These are phyloP conservation scores for Tyria jacobaeae DNA, from an alignment of 2,888 invertebrate genomes.

Conservation along the genomic window DNA sequence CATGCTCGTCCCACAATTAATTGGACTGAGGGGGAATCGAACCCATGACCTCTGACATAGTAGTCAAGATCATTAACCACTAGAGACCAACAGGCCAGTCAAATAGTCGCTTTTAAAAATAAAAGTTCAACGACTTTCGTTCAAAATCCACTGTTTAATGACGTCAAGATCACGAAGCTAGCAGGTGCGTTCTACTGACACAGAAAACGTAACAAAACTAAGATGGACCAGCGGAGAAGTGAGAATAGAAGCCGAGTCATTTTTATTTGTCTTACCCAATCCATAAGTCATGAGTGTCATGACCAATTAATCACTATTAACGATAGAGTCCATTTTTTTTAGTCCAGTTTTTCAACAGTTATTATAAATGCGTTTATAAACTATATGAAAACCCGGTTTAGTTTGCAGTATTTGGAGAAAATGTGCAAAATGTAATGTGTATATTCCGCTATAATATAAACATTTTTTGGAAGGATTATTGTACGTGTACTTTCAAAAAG, in stretches of 20 bases:
- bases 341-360: slow-evolving; percentile 28
- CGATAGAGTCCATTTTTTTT: slow-evolving; percentile 32
- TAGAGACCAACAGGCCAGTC: neutral
- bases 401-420: no score
- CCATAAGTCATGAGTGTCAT: slow-evolving; percentile 53
- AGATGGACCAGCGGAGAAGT: slow-evolving; percentile 45
- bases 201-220: slow-evolving; percentile 54
- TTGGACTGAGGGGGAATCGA: no score
- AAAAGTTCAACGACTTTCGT: slow-evolving; percentile 29
- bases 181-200: slow-evolving; percentile 65
- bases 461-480: slow-evolving; percentile 17
- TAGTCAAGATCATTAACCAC: no score
- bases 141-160: slow-evolving; percentile 31
- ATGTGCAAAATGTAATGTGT: no score
- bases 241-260: slow-evolving; percentile 51
- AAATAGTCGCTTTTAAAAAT: neutral
- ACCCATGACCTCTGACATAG: no score
- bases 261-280: slow-evolving; percentile 57
- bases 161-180: slow-evolving; percentile 47
- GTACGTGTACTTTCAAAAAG: neutral
- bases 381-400: no score
- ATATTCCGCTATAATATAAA: slow-evolving; percentile 18
- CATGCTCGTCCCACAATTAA: no score
- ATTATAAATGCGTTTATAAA: slow-evolving; percentile 19
- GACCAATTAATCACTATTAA: slow-evolving; percentile 47